Base-by-base conservation (phyloP, 2,888 invertebrate species). In the Metacarcinus magister region DNA sequence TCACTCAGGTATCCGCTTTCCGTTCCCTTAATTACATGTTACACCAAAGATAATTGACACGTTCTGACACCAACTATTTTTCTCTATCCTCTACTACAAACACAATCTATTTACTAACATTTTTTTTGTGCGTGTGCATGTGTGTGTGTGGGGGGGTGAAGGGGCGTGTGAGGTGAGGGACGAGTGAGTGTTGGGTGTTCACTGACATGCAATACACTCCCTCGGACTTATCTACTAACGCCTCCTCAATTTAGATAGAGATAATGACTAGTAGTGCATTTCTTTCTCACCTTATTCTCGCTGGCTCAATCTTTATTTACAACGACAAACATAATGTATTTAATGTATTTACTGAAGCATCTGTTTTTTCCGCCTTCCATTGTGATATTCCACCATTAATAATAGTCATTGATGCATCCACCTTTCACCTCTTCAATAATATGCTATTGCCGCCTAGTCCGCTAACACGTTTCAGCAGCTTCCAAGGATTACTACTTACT, bases 401-500 rank as follows among this genome's bases (percentile, higher is more conserved):
- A n/a, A n/a, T 67, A n/a, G 23, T 67, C 23, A n/a, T n/a, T 67
- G 67, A 67, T 16, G 67, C 7, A 67, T 67, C 67, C n/a, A 67
- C n/a, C 67, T 67, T 23, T 67, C 67, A 67, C 67, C 67, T 67
- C 67, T n/a, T 67, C n/a, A 23, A 67, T 67, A n/a, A 67, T 67
- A n/a, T 67, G 23, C n/a, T 67, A 67, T 67, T 67, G n/a, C 67
- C 67, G n/a, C 67, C 67, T 67, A 19, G 67, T 67, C 67, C n/a
- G 23, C 67, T 67, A 32, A 8, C 82, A 82, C 82, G 32, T 32
- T 82, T 16, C 82, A 82, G 82, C 82, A 10, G 32, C 82, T 82
- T 28, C 82, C 82, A 82, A 82, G 82, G 82, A 82, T 82, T 82
- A 82, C 82, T 82, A 82, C 82, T 82, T 82, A 82, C 82, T 82